Evolutionary conservation across 2,113 vertebrate species (phyloP).

Genomic region (Gasterosteus aculeatus): DNA sequence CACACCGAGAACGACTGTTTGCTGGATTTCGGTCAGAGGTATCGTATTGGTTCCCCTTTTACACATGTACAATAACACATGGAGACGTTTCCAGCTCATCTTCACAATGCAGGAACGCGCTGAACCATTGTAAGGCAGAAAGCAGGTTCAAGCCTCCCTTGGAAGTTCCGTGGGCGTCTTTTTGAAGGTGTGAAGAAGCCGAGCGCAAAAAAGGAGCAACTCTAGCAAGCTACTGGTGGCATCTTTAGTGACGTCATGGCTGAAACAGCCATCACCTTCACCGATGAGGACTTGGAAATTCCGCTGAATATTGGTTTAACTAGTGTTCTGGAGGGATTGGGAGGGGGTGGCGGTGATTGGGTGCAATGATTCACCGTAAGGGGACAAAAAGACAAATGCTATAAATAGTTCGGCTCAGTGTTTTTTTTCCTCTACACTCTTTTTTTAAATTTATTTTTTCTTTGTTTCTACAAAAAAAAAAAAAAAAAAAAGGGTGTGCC

Average conservation of each 20-base stretch:
- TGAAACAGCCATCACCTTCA: slow-evolving; percentile 13
- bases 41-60: slow-evolving; percentile 61
- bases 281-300: slow-evolving; percentile 6
- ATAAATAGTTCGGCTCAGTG: slow-evolving; percentile 70
- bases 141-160: slow-evolving; percentile 75
- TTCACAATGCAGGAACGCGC: slow-evolving; percentile 32
- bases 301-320: slow-evolving; percentile 15
- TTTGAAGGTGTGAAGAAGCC: slow-evolving; percentile 22
- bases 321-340: slow-evolving; percentile 36
- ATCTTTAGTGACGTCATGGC: slow-evolving; percentile 4
- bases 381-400: slow-evolving; percentile 48
- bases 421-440: slow-evolving; percentile 4
- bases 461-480: background rate
- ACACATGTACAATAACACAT: slow-evolving; percentile 55
- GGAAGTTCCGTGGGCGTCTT: slow-evolving; percentile 59
- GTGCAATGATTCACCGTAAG: slow-evolving; percentile 31
- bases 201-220: slow-evolving; percentile 15
- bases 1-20: slow-evolving; percentile 43
- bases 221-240: slow-evolving; percentile 14
- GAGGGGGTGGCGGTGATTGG: background rate
- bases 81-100: slow-evolving; percentile 67
- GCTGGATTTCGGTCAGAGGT: slow-evolving; percentile 70
- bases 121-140: slow-evolving; percentile 76
- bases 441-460: background rate
- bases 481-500: slow-evolving; percentile 55